Evolutionary conservation across 1,140 invertebrate species (phyloP).

Genomic region (Lasaia peninsularis): DNA sequence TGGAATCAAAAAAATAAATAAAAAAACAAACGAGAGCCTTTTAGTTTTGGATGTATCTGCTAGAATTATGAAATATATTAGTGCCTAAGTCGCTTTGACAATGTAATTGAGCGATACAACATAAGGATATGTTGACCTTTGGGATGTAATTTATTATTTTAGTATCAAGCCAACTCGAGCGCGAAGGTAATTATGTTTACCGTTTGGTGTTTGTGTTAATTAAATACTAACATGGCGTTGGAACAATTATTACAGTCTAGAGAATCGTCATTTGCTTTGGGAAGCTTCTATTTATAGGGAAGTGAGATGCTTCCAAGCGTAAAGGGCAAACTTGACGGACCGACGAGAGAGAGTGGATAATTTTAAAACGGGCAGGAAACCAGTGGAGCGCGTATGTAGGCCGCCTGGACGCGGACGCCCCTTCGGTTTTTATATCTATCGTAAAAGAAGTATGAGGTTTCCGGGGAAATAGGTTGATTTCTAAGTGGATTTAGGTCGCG

Average conservation of each 20-base stretch:
- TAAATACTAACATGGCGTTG: slow-evolving; percentile 9
- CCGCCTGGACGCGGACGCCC: slow-evolving; percentile 44
- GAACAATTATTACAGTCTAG: slow-evolving; percentile 10
- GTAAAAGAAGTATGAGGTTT: slow-evolving; percentile 54
- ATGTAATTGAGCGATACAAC: slow-evolving; percentile 1
- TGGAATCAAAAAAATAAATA: no score
- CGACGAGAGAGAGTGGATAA: slow-evolving; percentile 57
- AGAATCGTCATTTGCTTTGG: slow-evolving; percentile 8
- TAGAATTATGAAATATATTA: not conserved
- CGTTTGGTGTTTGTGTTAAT: slow-evolving; percentile 2
- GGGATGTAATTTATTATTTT: slow-evolving; percentile 7
- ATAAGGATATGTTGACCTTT: slow-evolving; percentile 1
- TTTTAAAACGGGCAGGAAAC: slow-evolving; percentile 66
- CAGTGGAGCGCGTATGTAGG: slow-evolving; percentile 63
- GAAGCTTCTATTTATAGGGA: slow-evolving; percentile 21
- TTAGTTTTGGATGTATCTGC: not conserved
- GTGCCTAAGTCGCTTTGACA: not conserved
- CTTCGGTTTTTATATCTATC: slow-evolving; percentile 53
- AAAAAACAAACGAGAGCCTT: no score
- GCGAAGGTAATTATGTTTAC: slow-evolving; percentile 11
- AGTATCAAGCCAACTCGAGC: not conserved
- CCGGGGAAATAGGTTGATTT: slow-evolving; percentile 59
- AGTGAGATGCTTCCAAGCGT: slow-evolving; percentile 48
- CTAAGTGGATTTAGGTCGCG: slow-evolving; percentile 49
- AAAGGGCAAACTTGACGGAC: slow-evolving; percentile 63